These are phyloP conservation scores for Caretta caretta DNA, from an alignment of 2,113 vertebrate genomes.

Conservation along the genomic window DNA sequence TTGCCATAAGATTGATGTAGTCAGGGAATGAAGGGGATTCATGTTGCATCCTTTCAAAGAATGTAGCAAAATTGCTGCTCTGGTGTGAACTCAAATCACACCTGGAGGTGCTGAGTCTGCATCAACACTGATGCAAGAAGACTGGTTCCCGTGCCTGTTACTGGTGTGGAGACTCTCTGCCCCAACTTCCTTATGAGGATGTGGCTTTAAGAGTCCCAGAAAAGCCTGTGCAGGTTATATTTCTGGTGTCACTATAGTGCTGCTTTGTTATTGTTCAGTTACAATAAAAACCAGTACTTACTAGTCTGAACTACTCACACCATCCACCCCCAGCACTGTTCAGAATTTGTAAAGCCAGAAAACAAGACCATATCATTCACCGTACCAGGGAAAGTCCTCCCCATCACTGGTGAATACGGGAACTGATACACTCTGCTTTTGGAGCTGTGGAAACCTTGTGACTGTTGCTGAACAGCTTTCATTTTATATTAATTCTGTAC, in stretches of 20 bases:
- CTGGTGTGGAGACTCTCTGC: background rate
- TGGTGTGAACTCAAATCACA: background rate
- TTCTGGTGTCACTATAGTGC: background rate
- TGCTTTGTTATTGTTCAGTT: background rate
- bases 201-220: background rate
- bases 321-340: background rate
- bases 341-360: background rate
- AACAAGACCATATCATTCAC: background rate
- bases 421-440: background rate
- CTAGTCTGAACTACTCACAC: background rate
- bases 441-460: background rate
- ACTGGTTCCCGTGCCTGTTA: background rate
- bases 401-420: background rate
- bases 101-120: background rate
- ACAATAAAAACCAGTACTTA: background rate
- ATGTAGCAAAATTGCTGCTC: fast-evolving
- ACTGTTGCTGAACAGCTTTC: background rate
- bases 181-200: fast-evolving
- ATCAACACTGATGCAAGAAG: fast-evolving
- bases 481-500: background rate
- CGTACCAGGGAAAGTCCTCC: background rate
- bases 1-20: background rate
- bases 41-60: background rate
- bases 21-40: fast-evolving
- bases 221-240: background rate